A percentile compares a stretch with the other conserved stretches of the same genome.
These are phyloP conservation scores for Petrocephalus schoutedeni DNA, from an alignment of 2,797 vertebrate species.

Conservation along the genomic window DNA sequence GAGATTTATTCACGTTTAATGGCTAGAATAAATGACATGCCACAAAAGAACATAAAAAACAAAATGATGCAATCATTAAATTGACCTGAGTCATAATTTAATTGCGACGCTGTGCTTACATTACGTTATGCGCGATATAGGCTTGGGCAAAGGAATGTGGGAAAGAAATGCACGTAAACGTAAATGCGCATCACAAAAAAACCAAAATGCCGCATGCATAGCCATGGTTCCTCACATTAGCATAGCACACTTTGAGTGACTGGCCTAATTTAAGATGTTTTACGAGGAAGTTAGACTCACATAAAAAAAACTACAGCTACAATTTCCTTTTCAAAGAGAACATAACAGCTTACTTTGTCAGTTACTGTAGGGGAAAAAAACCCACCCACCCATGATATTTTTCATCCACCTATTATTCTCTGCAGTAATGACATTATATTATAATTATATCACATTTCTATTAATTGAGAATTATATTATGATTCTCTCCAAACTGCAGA, in stretches of 20 bases:
- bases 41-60: background rate
- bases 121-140: background rate
- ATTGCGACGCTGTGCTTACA: conserved; percentile 21
- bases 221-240: background rate
- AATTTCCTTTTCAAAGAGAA: background rate
- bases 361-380: background rate
- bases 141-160: background rate
- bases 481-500: background rate
- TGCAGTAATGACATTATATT: background rate
- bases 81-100: conserved; percentile 70
- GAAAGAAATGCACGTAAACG: background rate
- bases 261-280: background rate
- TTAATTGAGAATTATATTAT: background rate
- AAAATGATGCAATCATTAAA: conserved; percentile 63
- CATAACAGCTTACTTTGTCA: background rate
- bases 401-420: background rate
- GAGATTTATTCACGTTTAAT: conserved; percentile 10
- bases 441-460: background rate
- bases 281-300: background rate
- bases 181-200: background rate
- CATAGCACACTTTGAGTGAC: background rate
- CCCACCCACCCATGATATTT: background rate
- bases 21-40: background rate
- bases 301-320: background rate
- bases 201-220: background rate